Conservation (phyloP, 2,113 vertebrate genomes). For the Daphoenositta chrysoptera region DNA sequence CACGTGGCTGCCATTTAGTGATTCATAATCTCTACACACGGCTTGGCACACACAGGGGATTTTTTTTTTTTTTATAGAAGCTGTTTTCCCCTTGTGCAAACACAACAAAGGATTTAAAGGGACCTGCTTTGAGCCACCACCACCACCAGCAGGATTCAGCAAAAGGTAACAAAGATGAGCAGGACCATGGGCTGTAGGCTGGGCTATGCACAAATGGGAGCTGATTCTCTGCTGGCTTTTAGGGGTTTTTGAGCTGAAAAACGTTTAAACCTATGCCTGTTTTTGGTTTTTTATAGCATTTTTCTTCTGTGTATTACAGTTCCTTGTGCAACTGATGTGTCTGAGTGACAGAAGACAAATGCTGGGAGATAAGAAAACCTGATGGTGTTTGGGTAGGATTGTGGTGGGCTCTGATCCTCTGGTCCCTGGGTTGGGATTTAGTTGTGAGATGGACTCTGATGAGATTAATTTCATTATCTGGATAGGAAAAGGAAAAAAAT, state of each 20-base stretch:
- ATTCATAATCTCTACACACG: constrained; percentile 49
- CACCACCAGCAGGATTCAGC: neutral
- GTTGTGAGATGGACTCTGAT: neutral
- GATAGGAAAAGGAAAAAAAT: neutral
- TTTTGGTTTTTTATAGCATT: neutral
- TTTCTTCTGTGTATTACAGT: neutral
- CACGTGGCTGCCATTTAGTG: constrained; percentile 60
- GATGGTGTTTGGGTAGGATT: neutral
- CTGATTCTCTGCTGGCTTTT: neutral
- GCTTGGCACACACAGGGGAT: constrained; percentile 33
- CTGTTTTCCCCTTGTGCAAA: constrained; percentile 42
- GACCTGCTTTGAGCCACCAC: neutral
- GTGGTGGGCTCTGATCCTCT: neutral
- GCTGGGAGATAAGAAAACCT: neutral
- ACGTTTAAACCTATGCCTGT: neutral
- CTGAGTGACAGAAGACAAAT: neutral
- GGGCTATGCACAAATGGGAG: neutral
- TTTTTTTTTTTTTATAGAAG: neutral
- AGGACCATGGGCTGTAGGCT: neutral
- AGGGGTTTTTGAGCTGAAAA: neutral
- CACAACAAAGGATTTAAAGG: constrained; percentile 54
- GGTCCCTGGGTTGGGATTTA: neutral
- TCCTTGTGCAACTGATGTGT: neutral
- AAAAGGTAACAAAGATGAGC: neutral
- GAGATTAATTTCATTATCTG: neutral